A percentile compares a stretch with the other conserved stretches of the same genome.
phyloP scores from a whole-genome alignment of 92 coral and sea anemone genomes.

The Ricordea florida region DNA sequence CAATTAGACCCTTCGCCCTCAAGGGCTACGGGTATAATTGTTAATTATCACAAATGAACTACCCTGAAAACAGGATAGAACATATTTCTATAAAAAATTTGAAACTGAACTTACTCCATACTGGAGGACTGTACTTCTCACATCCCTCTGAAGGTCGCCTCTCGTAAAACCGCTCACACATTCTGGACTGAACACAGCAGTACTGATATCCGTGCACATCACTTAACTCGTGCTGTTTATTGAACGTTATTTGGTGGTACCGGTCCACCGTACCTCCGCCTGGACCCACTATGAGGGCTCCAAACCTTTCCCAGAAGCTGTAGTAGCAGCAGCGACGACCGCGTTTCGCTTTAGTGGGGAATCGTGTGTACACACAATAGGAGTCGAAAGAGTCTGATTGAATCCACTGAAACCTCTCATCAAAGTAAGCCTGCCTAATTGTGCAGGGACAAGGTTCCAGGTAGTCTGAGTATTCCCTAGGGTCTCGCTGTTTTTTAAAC shows the following conservation, averaged over 20 bases:
- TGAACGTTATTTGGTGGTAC: background rate
- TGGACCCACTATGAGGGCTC: constrained; percentile 38
- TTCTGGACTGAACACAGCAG: constrained; percentile 13
- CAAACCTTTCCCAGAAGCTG: background rate
- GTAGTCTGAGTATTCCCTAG: background rate
- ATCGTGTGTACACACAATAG: constrained; percentile 14
- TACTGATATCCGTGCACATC: constrained; percentile 1
- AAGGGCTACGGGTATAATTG: too few species aligned
- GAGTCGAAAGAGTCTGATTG: background rate
- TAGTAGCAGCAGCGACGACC: constrained; percentile 46
- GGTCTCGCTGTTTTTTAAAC: constrained; percentile 51
- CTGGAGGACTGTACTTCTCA: constrained; percentile 2
- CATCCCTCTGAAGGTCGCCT: constrained; percentile 20
- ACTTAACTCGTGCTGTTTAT: background rate
- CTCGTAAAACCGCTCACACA: background rate
- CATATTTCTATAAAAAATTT: too few species aligned
- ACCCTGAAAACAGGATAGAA: too few species aligned
- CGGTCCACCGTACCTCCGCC: constrained; percentile 29
- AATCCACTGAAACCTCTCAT: constrained; percentile 27
- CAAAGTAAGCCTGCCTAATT: constrained; percentile 30
- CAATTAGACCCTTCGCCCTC: too few species aligned
- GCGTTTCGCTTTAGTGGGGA: constrained; percentile 13
- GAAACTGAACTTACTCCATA: constrained; percentile 41
- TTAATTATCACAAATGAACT: too few species aligned
- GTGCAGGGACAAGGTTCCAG: constrained; percentile 61